These are phyloP conservation scores for Nasonia longicornis DNA, from an alignment of 1,140 invertebrate species.

Conservation along the genomic window DNA sequence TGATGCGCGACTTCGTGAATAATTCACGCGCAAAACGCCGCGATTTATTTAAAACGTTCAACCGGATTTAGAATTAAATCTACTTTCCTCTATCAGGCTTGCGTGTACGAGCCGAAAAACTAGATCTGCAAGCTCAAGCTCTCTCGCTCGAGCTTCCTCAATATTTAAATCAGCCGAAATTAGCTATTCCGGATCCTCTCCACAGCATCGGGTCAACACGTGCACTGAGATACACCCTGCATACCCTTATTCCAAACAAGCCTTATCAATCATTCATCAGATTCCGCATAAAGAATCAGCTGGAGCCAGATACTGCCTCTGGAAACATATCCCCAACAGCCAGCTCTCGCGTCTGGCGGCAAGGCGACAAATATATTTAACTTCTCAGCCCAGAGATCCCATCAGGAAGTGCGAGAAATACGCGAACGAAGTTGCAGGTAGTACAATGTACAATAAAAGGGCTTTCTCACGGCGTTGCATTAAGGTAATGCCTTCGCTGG, in stretches of 20 bases:
- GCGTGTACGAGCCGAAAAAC: no score
- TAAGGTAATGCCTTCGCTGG: conserved; percentile 62
- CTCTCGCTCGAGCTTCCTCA: not conserved
- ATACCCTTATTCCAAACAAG: not conserved
- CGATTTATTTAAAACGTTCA: no score
- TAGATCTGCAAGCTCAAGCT: not conserved
- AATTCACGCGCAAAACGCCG: no score
- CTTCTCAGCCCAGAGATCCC: not conserved
- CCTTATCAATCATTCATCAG: not conserved
- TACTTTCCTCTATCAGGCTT: not conserved
- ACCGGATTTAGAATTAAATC: not conserved
- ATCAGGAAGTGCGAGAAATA: not conserved
- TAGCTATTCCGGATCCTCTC: not conserved
- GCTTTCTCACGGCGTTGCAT: conserved; percentile 63
- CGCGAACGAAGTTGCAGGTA: not conserved
- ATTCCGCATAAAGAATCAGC: not conserved
- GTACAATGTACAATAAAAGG: conserved; percentile 59
- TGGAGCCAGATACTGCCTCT: not conserved
- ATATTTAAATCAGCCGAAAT: not conserved
- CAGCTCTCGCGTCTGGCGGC: not conserved
- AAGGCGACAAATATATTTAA: not conserved
- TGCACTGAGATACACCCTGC: not conserved
- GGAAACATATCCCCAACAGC: not conserved
- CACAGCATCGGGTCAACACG: not conserved
- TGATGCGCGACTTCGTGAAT: no score